These are phyloP conservation scores for Pyrrhia umbra DNA, from an alignment of 2,888 invertebrate genomes.

Conservation along the genomic window DNA sequence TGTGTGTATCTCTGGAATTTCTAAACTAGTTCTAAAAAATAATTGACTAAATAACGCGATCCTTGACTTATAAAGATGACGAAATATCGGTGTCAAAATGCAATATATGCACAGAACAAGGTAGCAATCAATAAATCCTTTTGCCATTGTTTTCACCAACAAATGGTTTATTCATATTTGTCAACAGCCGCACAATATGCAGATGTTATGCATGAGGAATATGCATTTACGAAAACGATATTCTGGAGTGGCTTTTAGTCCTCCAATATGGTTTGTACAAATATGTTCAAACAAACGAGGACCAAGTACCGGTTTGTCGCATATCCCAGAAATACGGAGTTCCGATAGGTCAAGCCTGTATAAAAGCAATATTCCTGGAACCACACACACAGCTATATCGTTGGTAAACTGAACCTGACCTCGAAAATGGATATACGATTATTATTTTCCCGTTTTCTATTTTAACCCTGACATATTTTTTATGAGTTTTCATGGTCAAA, in stretches of 20 bases:
- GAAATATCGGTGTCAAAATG: no score
- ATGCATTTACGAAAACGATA: neutral
- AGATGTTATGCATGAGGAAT: conserved; percentile 2
- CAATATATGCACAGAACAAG: neutral
- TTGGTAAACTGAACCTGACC: neutral
- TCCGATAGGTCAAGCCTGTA: neutral
- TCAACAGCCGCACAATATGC: neutral
- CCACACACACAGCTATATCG: neutral
- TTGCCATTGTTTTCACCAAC: neutral
- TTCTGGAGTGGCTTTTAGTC: neutral
- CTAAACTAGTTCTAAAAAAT: no score
- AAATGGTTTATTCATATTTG: neutral
- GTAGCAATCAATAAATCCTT: neutral
- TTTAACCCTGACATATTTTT: neutral
- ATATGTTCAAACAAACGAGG: conserved; percentile 10
- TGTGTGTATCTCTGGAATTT: no score
- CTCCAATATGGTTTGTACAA: neutral
- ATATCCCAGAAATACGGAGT: neutral
- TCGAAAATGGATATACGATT: neutral
- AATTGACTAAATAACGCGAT: no score
- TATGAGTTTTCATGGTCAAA: neutral
- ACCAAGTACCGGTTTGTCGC: neutral
- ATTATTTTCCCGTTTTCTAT: neutral
- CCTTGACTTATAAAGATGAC: no score
- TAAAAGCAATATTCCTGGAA: conserved; percentile 11